Conservation (phyloP, 1,140 invertebrate species). For the Drosophila subobscura region DNA sequence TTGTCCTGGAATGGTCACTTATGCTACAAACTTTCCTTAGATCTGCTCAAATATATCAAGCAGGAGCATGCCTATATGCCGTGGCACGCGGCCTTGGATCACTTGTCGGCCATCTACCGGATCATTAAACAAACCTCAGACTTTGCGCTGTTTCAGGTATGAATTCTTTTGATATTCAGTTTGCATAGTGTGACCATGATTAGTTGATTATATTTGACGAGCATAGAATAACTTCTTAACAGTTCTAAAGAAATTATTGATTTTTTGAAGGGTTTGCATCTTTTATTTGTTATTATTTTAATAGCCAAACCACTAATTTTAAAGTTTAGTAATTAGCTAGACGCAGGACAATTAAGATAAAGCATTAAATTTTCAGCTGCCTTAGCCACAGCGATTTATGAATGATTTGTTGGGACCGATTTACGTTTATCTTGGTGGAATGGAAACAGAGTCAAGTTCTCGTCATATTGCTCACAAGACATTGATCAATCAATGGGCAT, state of each 20-base stretch:
- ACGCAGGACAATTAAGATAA: no score
- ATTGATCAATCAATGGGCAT: conserved; percentile 86
- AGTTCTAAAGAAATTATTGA: no score
- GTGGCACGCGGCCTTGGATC: conserved; percentile 87
- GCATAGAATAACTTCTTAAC: no score
- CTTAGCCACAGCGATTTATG: conserved; percentile 84
- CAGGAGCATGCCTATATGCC: conserved; percentile 87
- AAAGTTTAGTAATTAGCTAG: no score
- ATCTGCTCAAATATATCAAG: conserved; percentile 86
- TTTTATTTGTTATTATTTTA: no score
- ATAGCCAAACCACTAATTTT: no score
- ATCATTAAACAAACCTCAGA: conserved; percentile 84
- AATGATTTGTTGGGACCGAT: conserved; percentile 84
- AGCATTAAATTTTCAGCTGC: conserved; percentile 2
- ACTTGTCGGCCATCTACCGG: conserved; percentile 85
- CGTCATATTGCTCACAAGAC: conserved; percentile 85
- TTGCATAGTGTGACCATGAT: no score
- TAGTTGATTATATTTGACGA: no score
- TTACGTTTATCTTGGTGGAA: conserved; percentile 84
- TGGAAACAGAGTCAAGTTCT: conserved; percentile 79
- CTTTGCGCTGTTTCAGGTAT: conserved; percentile 85
- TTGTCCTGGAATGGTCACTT: conserved; percentile 88
- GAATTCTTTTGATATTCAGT: neutral
- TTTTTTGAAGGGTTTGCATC: no score
- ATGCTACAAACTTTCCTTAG: conserved; percentile 87